phyloP scores from a whole-genome alignment of 2,888 invertebrate genomes.

The Campoletis raptor region DNA sequence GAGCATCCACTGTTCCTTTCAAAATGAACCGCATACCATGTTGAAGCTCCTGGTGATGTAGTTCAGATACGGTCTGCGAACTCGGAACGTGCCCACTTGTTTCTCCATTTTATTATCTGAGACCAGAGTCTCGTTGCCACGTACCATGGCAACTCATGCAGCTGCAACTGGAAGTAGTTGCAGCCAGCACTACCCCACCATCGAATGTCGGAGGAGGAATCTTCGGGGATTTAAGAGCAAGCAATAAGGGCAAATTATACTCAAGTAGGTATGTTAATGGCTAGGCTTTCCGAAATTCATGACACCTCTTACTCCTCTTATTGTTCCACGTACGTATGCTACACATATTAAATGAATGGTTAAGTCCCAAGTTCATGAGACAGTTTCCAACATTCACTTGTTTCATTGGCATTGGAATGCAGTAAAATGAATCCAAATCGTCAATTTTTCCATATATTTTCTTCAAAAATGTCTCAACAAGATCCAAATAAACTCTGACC shows the following conservation, averaged over 20 bases:
- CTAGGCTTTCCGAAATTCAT: conserved; percentile 78
- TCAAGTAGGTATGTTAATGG: conserved; percentile 74
- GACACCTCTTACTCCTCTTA: conserved; percentile 46
- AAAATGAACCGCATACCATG: conserved; percentile 50
- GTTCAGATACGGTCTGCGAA: conserved; percentile 54
- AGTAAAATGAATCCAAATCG: not conserved
- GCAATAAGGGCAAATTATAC: conserved; percentile 77
- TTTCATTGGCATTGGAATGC: not conserved
- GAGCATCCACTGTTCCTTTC: conserved; percentile 25
- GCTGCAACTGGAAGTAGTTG: not conserved
- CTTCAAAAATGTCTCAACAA: not conserved
- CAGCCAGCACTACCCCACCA: conserved; percentile 14
- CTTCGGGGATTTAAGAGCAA: conserved; percentile 67
- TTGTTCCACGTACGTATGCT: conserved; percentile 54
- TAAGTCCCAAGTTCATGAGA: not conserved
- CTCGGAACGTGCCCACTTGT: conserved; percentile 48
- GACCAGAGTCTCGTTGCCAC: conserved; percentile 16
- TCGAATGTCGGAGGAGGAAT: conserved; percentile 34
- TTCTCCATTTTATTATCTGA: conserved; percentile 32
- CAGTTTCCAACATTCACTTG: not conserved
- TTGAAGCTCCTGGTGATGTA: conserved; percentile 46
- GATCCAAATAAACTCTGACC: not conserved
- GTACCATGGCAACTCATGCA: conserved; percentile 16
- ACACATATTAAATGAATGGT: not conserved
- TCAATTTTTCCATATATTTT: not conserved